Percentiles rank a stretch among this genome's conserved stretches.
Conservation (phyloP, 2,113 vertebrate species). For the Pungitius pungitius region DNA sequence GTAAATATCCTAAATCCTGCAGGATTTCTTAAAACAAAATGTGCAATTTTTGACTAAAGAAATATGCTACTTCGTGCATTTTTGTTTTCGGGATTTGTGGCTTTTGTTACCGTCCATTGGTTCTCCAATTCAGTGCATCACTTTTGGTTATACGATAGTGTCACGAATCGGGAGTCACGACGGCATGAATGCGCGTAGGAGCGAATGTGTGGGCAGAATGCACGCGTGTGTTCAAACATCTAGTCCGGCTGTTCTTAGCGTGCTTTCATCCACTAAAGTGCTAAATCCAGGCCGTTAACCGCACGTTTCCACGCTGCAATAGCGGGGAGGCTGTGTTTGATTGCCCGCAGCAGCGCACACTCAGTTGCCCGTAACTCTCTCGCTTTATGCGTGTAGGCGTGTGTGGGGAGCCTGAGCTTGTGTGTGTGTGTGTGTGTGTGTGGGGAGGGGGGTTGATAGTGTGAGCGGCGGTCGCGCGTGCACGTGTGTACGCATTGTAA, state of each 20-base stretch:
- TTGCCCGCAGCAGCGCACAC: constrained; percentile 51
- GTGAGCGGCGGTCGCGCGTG: constrained; percentile 35
- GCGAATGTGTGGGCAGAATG: constrained; percentile 33
- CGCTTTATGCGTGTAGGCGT: constrained; percentile 28
- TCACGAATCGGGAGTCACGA: constrained; percentile 73
- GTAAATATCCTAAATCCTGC: constrained; percentile 19
- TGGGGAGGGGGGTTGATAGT: not conserved
- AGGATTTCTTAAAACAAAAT: constrained; percentile 20
- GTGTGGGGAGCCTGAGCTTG: constrained; percentile 12
- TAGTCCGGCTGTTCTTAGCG: constrained; percentile 57
- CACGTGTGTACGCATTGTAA: constrained; percentile 55
- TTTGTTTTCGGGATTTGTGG: constrained; percentile 21
- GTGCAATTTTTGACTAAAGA: constrained; percentile 18
- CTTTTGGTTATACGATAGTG: constrained; percentile 33
- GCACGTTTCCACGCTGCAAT: constrained; percentile 59
- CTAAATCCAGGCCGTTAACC: constrained; percentile 63
- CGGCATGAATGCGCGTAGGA: constrained; percentile 53
- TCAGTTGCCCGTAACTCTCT: constrained; percentile 52
- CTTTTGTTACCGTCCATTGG: constrained; percentile 4
- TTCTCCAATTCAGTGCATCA: constrained; percentile 17
- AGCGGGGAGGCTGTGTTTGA: constrained; percentile 55
- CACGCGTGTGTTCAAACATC: constrained; percentile 53
- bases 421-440: constrained; percentile 7
- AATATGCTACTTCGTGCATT: constrained; percentile 29
- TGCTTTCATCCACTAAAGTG: constrained; percentile 55